Evolutionary conservation across 2,888 invertebrate species (phyloP).

Genomic region (Melanostoma scalare): DNA sequence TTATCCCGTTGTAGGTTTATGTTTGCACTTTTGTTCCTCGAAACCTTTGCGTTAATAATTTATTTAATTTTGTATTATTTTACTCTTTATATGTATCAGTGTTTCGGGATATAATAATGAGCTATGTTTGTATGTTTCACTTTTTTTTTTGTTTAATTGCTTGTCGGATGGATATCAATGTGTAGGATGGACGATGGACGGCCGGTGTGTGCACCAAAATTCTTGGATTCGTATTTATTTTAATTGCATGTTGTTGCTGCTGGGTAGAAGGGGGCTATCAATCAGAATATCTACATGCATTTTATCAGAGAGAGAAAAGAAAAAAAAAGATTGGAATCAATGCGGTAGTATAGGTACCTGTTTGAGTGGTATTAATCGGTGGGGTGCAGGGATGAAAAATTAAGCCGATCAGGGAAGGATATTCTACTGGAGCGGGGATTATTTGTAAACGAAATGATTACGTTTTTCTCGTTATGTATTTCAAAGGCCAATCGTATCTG

Average conservation of each 20-base stretch:
- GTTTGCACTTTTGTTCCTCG: constrained; percentile 41
- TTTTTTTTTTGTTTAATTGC: constrained; percentile 61
- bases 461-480: not conserved
- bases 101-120: constrained; percentile 52
- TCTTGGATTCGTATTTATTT: constrained; percentile 29
- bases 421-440: constrained; percentile 25
- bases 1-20: constrained; percentile 63
- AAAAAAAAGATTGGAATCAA: constrained; percentile 30
- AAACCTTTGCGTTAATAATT: constrained; percentile 54
- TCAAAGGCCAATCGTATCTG: constrained; percentile 37
- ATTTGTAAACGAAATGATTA: constrained; percentile 47
- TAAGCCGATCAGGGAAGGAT: constrained; percentile 29
- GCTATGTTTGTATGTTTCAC: constrained; percentile 44
- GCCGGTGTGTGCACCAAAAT: constrained; percentile 1
- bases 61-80: constrained; percentile 25
- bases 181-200: constrained; percentile 29
- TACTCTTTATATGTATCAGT: constrained; percentile 23
- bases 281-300: constrained; percentile 44
- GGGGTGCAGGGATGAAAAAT: not conserved
- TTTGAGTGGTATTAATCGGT: constrained; percentile 11
- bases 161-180: constrained; percentile 59
- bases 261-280: constrained; percentile 44
- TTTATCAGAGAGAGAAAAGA: constrained; percentile 19
- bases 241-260: constrained; percentile 47
- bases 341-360: constrained; percentile 3